These are phyloP conservation scores for Melanostigma gelatinosum DNA, from an alignment of 2,113 vertebrate genomes.

Conservation along the genomic window DNA sequence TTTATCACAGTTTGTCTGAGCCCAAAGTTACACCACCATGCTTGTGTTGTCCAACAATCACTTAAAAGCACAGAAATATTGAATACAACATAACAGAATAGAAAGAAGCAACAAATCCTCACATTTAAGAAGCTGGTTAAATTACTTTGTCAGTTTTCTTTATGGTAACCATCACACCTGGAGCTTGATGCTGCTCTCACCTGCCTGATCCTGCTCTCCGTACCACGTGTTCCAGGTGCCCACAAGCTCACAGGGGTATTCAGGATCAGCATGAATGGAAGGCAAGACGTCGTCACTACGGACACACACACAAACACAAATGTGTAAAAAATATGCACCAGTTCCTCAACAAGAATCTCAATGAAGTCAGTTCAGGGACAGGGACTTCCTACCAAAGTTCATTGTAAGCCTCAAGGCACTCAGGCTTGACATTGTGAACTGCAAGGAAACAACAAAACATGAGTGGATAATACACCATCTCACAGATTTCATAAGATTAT, in stretches of 20 bases:
- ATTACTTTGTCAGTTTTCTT: not conserved
- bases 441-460: slow-evolving; percentile 75
- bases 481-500: slow-evolving; percentile 4
- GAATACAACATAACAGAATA: not conserved
- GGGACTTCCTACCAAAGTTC: slow-evolving; percentile 89
- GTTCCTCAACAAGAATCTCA: not conserved
- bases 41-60: not conserved
- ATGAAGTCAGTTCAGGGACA: not conserved
- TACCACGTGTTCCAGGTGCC: slow-evolving; percentile 99
- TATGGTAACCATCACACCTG: not conserved
- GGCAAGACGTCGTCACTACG: slow-evolving; percentile 91
- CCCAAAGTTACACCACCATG: not conserved
- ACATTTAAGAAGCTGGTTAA: not conserved
- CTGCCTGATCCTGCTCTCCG: slow-evolving; percentile 98
- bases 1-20: not conserved
- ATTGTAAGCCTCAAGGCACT: slow-evolving; percentile 97
- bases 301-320: slow-evolving; percentile 23
- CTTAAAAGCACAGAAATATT: not conserved
- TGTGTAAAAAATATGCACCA: slow-evolving; percentile 2
- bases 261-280: slow-evolving; percentile 90
- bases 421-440: slow-evolving; percentile 99
- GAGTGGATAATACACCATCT: not conserved
- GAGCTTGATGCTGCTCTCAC: slow-evolving; percentile 78
- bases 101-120: not conserved
- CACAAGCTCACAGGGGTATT: slow-evolving; percentile 96